Percentiles rank a stretch among this genome's conserved stretches.
Conservation (phyloP, 2,888 invertebrate species). For the Microctonus hyperodae region DNA sequence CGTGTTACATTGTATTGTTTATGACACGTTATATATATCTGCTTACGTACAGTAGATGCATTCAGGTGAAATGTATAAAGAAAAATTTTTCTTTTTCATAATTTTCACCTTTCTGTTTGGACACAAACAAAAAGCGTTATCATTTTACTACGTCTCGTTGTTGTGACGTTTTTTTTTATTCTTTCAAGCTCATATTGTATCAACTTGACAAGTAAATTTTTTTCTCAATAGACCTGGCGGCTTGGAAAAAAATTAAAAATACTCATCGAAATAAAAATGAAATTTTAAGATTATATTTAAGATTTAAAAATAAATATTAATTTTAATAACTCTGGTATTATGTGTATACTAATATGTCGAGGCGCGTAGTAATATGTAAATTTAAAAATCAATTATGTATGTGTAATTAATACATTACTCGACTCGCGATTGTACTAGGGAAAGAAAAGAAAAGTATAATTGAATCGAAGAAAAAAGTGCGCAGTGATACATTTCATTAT, state of each 20-base stretch:
- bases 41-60: neutral
- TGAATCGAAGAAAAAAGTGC: constrained; percentile 49
- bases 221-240: neutral
- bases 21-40: neutral
- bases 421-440: constrained; percentile 37
- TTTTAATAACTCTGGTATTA: no score
- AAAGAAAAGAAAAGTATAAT: constrained; percentile 58
- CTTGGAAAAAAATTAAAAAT: neutral
- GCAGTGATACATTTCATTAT: constrained; percentile 49
- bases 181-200: neutral
- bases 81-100: neutral
- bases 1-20: neutral
- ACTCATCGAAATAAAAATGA: neutral
- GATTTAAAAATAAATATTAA: no score
- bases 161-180: neutral
- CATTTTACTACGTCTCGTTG: no score
- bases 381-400: constrained; percentile 39
- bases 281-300: neutral
- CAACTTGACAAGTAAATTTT: neutral
- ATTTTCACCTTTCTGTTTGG: neutral
- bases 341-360: no score
- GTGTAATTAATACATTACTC: constrained; percentile 45
- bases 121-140: neutral
- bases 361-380: no score
- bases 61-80: neutral